phyloP scores from a whole-genome alignment of 2,888 invertebrate genomes.

The Ephialtes manifestator region DNA sequence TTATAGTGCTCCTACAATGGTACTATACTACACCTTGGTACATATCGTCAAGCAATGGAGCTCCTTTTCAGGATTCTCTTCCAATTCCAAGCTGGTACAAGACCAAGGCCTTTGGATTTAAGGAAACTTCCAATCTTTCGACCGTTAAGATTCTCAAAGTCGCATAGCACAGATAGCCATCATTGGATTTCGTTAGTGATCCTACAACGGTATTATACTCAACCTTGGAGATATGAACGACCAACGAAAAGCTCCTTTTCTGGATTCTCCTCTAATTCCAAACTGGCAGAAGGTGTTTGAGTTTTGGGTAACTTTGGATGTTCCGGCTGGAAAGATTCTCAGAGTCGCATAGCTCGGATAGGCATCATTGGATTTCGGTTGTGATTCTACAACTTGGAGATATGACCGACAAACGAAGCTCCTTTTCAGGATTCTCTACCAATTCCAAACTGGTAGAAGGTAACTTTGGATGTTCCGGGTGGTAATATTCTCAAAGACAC shows the following conservation, averaged over 20 bases:
- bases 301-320: neutral
- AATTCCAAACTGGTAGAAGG: constrained; percentile 6
- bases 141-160: constrained; percentile 38
- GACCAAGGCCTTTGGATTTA: neutral
- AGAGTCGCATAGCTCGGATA: constrained; percentile 42
- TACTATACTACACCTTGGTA: constrained; percentile 34
- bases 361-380: constrained; percentile 16
- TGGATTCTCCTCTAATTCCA: no score
- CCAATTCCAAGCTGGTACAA: neutral
- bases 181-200: neutral
- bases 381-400: constrained; percentile 22
- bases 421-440: constrained; percentile 28
- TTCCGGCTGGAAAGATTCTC: constrained; percentile 21
- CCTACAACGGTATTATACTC: no score
- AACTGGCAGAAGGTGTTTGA: neutral
- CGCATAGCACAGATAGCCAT: constrained; percentile 41
- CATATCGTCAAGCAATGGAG: constrained; percentile 8
- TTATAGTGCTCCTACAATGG: constrained; percentile 36
- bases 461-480: neutral
- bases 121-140: constrained; percentile 3
- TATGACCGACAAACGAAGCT: constrained; percentile 14
- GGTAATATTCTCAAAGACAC: constrained; percentile 39
- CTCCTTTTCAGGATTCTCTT: constrained; percentile 38
- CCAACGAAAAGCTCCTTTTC: no score
- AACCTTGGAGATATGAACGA: no score